These are phyloP conservation scores for Hydractinia echinata DNA, from an alignment of 30 jellyfish, hydroid and myxozoan species.

Conservation along the genomic window DNA sequence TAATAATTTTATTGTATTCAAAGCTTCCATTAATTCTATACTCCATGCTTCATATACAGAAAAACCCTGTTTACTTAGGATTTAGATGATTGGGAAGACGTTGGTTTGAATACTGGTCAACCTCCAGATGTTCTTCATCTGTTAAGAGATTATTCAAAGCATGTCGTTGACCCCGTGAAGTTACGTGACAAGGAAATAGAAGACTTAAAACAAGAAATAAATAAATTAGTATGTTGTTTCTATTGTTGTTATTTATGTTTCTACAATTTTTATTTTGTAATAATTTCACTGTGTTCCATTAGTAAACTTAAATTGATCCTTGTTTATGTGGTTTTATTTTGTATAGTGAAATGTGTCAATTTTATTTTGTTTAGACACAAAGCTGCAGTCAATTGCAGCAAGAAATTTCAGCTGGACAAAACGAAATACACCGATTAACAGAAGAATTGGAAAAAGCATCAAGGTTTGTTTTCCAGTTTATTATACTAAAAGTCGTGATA, in stretches of 20 bases:
- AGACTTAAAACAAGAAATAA: conserved; percentile 41
- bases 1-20: neutral
- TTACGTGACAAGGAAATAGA: conserved; percentile 56
- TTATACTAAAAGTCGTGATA: no score
- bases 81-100: conserved; percentile 97
- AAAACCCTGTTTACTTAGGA: conserved; percentile 37
- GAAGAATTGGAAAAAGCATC: no score
- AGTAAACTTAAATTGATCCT: no score
- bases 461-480: no score
- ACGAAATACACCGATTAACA: no score
- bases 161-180: conserved; percentile 69
- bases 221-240: conserved; percentile 43
- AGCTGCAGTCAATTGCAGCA: no score
- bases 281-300: neutral
- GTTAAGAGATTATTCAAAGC: conserved; percentile 75
- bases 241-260: neutral
- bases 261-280: neutral
- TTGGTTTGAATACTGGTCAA: conserved; percentile 78
- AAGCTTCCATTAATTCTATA: neutral
- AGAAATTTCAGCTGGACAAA: no score
- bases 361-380: neutral
- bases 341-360: neutral
- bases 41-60: neutral
- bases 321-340: no score
- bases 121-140: conserved; percentile 83